Percentiles rank a stretch among this genome's conserved stretches.
These are phyloP conservation scores for Astreopora myriophthalma DNA, from an alignment of 64 coral and sea anemone species.

Conservation along the genomic window DNA sequence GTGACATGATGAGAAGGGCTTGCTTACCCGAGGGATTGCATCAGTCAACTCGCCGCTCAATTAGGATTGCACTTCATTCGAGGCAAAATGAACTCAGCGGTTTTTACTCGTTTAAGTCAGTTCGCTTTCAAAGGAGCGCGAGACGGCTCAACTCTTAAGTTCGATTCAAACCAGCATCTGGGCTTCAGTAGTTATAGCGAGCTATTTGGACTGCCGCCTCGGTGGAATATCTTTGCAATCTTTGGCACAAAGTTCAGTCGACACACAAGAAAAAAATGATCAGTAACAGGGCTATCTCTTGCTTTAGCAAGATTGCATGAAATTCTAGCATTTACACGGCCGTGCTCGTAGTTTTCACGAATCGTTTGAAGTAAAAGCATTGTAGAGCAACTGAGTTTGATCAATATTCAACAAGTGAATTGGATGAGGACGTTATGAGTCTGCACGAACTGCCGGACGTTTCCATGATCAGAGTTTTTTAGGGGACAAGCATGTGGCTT, in stretches of 20 bases:
- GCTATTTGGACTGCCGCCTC: neutral
- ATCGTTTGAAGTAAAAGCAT: neutral
- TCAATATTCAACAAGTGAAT: neutral
- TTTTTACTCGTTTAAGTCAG: neutral
- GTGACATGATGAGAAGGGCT: neutral
- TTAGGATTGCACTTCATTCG: constrained; percentile 1
- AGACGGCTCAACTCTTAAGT: neutral
- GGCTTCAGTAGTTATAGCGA: neutral
- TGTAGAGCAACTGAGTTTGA: neutral
- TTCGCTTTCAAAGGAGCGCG: neutral
- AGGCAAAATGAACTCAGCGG: neutral
- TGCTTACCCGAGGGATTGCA: neutral
- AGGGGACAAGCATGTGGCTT: neutral
- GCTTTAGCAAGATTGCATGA: neutral
- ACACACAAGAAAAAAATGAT: neutral
- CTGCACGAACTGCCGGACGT: neutral
- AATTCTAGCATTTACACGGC: neutral
- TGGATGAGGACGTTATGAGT: neutral
- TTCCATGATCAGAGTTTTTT: neutral
- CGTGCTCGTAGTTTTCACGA: neutral
- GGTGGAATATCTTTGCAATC: neutral
- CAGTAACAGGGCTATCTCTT: constrained; percentile 6
- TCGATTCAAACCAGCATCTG: neutral
- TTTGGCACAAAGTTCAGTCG: neutral
- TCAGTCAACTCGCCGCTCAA: neutral